A percentile compares a stretch with the other conserved stretches of the same genome.
Evolutionary conservation across 2,113 vertebrate species (phyloP).

Genomic region (Echinops telfairi): DNA sequence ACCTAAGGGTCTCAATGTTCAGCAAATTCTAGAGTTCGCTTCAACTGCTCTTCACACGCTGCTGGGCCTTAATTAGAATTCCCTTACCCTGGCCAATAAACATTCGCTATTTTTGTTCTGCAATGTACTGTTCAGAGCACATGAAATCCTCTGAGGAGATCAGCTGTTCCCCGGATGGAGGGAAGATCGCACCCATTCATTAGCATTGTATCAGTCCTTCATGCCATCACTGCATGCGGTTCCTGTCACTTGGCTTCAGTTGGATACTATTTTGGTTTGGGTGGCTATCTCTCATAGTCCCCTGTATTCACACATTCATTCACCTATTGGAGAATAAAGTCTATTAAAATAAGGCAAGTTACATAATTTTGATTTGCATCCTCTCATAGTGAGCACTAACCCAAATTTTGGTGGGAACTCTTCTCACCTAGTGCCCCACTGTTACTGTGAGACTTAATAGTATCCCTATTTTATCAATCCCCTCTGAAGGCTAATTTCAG

Average conservation of each 20-base stretch:
- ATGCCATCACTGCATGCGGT: not conserved
- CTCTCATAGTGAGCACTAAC: not conserved
- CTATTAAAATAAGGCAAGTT: conserved; percentile 10
- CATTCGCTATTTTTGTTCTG: conserved; percentile 44
- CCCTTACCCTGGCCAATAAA: conserved; percentile 47
- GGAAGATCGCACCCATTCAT: not conserved
- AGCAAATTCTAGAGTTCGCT: conserved; percentile 7
- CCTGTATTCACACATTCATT: not conserved
- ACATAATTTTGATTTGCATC: not conserved
- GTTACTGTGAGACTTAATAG: not conserved
- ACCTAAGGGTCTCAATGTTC: not conserved
- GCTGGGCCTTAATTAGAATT: not conserved
- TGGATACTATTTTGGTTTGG: conserved; percentile 51
- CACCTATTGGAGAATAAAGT: not conserved
- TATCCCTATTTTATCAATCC: not conserved
- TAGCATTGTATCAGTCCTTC: conserved; percentile 28
- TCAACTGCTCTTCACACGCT: conserved; percentile 21
- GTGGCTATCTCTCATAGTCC: not conserved
- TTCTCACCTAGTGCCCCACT: no score
- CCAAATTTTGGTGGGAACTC: no score
- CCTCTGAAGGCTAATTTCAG: not conserved
- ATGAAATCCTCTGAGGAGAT: not conserved
- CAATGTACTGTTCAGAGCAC: not conserved
- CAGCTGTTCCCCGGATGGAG: not conserved
- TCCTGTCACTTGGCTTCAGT: not conserved